Percentiles rank a stretch among this genome's conserved stretches.
Conservation (phyloP, 2,888 invertebrate genomes). For the Agriopis leucophaearia region DNA sequence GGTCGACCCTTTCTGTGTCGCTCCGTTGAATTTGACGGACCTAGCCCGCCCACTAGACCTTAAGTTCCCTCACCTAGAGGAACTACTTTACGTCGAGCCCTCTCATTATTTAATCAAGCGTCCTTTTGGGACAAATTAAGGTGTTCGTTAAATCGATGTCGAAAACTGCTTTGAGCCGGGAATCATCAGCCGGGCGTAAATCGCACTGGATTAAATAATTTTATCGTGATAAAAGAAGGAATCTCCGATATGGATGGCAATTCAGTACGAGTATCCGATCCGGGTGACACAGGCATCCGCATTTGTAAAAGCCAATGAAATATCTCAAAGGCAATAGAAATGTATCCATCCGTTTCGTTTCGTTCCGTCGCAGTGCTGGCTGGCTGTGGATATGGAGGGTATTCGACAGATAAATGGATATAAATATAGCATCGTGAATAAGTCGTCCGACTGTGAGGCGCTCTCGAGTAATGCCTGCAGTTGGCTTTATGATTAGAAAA, state of each 20-base stretch:
- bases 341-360: conserved; percentile 62
- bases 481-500: conserved; percentile 21
- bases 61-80: conserved; percentile 43
- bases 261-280: conserved; percentile 45
- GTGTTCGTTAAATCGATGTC: conserved; percentile 33
- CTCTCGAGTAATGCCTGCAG: conserved; percentile 19
- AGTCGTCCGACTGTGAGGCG: conserved; percentile 49
- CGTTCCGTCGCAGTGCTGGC: conserved; percentile 54
- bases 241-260: conserved; percentile 46
- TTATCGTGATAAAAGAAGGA: conserved; percentile 47
- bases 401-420: conserved; percentile 67
- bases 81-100: conserved; percentile 30
- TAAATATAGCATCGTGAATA: conserved; percentile 62
- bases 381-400: conserved; percentile 57
- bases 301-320: conserved; percentile 70
- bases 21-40: conserved; percentile 48
- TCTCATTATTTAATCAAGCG: conserved; percentile 43
- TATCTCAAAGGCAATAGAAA: conserved; percentile 68
- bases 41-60: conserved; percentile 54
- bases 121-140: conserved; percentile 37
- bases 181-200: conserved; percentile 36
- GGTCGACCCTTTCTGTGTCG: conserved; percentile 69
- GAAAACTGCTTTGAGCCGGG: conserved; percentile 35
- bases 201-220: conserved; percentile 49
- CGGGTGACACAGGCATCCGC: conserved; percentile 58